A percentile compares a stretch with the other conserved stretches of the same genome.
phyloP scores from a whole-genome alignment of 2,797 vertebrate species.

The Coendou prehensilis region DNA sequence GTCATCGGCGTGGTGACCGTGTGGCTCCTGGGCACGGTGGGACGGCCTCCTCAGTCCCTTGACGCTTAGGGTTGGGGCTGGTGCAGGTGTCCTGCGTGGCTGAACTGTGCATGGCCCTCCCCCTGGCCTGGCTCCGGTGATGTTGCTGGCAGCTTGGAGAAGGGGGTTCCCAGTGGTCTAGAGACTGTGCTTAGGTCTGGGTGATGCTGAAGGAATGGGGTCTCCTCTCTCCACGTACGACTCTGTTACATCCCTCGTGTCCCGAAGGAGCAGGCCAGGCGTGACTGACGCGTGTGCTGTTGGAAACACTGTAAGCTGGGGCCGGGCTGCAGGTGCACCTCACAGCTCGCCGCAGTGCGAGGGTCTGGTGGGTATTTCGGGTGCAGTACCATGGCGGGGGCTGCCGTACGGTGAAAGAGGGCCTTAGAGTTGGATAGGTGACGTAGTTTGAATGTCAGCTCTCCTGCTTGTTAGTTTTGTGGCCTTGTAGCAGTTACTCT shows the following conservation, averaged over 20 bases:
- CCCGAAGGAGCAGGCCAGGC: not conserved
- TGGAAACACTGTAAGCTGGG: not conserved
- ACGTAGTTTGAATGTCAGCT: not conserved
- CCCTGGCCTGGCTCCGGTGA: not conserved
- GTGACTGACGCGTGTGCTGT: not conserved
- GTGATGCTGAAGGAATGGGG: not conserved
- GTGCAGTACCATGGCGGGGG: not conserved
- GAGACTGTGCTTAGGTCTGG: not conserved
- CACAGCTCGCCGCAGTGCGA: not conserved
- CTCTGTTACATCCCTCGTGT: not conserved
- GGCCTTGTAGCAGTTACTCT: not conserved
- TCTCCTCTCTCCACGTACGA: not conserved
- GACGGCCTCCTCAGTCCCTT: not conserved
- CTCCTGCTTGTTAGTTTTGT: constrained; percentile 35
- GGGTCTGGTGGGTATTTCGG: not conserved
- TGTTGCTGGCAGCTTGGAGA: not conserved
- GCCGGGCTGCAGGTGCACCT: not conserved
- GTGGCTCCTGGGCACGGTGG: not conserved
- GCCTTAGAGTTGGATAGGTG: not conserved
- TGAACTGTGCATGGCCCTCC: not conserved
- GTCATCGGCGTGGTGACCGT: not conserved
- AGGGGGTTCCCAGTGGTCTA: not conserved
- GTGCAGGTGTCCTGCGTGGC: not conserved
- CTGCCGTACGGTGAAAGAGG: not conserved
- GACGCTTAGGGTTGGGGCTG: not conserved